phyloP scores from a whole-genome alignment of 2,113 vertebrate species.

The Pavo muticus region DNA sequence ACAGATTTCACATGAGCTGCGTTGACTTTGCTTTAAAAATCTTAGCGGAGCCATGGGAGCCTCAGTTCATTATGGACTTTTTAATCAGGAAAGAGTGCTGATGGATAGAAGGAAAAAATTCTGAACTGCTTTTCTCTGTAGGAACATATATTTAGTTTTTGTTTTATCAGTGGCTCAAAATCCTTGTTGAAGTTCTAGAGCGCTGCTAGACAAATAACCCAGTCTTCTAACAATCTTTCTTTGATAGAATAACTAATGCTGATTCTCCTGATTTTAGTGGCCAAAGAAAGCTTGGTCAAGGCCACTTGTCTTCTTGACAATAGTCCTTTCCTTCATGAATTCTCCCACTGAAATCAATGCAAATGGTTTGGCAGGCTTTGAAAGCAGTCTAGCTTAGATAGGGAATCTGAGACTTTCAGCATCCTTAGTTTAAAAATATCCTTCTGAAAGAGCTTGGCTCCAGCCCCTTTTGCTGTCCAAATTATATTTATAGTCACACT shows the following conservation, averaged over 20 bases:
- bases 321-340: neutral
- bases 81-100: neutral
- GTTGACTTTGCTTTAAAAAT: neutral
- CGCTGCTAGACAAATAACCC: neutral
- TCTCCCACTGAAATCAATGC: neutral
- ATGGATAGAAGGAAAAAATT: neutral
- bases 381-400: neutral
- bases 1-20: neutral
- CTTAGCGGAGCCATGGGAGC: neutral
- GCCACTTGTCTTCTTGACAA: neutral
- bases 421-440: neutral
- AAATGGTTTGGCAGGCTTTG: neutral
- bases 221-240: neutral
- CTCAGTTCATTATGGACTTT: neutral
- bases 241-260: neutral
- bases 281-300: neutral
- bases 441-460: constrained; percentile 4
- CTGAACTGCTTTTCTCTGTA: neutral
- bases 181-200: neutral
- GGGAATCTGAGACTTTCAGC: neutral
- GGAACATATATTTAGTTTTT: neutral
- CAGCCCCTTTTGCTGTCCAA: neutral
- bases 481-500: constrained; percentile 15
- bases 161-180: neutral
- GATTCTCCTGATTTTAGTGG: neutral